Conservation (phyloP, 2,113 vertebrate genomes). For the Pipra filicauda region DNA sequence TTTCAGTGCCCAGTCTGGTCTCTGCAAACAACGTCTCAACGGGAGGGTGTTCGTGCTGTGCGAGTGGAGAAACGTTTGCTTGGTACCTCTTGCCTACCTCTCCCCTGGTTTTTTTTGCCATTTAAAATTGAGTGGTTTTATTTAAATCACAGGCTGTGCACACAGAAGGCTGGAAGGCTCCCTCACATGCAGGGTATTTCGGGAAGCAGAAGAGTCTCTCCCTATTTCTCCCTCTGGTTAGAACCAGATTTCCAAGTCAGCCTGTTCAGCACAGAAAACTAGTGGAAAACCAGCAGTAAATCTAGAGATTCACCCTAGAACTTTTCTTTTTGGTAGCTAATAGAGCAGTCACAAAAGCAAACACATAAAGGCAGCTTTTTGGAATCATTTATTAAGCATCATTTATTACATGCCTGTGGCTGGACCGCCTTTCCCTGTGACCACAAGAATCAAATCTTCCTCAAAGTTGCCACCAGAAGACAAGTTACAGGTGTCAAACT, state of each 20-base stretch:
- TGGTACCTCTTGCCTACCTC: background rate
- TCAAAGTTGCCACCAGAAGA: background rate
- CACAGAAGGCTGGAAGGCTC: background rate
- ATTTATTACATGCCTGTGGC: conserved; percentile 51
- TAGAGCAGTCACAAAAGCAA: conserved; percentile 34
- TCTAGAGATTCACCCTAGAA: background rate
- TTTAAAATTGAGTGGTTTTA: background rate
- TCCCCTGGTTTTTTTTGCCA: background rate
- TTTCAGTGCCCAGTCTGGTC: background rate
- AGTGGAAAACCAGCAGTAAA: background rate
- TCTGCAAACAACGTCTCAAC: background rate
- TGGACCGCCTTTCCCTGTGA: conserved; percentile 35
- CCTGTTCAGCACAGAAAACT: background rate
- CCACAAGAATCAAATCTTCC: conserved; percentile 52
- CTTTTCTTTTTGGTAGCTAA: background rate
- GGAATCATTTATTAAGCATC: conserved; percentile 65
- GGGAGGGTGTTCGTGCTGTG: background rate
- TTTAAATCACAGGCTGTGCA: background rate
- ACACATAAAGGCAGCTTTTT: conserved; percentile 58
- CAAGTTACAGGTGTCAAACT: background rate
- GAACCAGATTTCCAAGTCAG: background rate
- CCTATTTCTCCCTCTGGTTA: background rate
- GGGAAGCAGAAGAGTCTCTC: background rate
- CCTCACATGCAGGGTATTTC: background rate
- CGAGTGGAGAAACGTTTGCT: background rate